These are phyloP conservation scores for Dasyurus viverrinus DNA, from an alignment of 2,113 vertebrate genomes.

Conservation along the genomic window DNA sequence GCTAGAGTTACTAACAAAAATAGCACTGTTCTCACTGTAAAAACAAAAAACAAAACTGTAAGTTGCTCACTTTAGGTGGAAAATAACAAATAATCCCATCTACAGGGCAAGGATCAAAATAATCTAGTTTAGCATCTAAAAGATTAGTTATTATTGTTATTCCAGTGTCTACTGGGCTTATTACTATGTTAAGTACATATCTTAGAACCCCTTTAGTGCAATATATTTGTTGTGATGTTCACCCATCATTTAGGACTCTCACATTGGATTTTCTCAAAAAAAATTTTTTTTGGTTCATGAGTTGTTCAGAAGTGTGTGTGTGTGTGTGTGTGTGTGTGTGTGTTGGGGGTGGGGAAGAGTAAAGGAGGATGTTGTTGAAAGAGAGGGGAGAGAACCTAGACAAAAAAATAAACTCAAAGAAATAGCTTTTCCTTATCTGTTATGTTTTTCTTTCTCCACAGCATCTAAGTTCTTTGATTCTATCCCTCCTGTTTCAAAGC, in stretches of 20 bases:
- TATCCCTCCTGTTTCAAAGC: background rate
- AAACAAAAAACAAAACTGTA: background rate
- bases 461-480: fast-evolving
- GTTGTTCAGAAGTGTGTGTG: background rate
- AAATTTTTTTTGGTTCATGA: background rate
- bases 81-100: background rate
- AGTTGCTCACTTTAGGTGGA: fast-evolving
- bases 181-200: background rate
- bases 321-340: background rate
- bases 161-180: background rate
- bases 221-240: background rate
- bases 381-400: background rate
- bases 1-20: background rate
- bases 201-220: background rate
- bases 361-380: background rate
- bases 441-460: fast-evolving
- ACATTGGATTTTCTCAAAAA: fast-evolving
- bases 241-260: background rate
- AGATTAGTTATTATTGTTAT: background rate
- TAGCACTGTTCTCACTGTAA: background rate
- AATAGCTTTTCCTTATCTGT: fast-evolving
- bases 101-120: fast-evolving
- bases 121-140: fast-evolving
- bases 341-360: background rate
- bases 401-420: background rate